A percentile compares a stretch with the other conserved stretches of the same genome.
Conservation (phyloP, 2,113 vertebrate genomes). For the Brachyhypopomus gauderio region DNA sequence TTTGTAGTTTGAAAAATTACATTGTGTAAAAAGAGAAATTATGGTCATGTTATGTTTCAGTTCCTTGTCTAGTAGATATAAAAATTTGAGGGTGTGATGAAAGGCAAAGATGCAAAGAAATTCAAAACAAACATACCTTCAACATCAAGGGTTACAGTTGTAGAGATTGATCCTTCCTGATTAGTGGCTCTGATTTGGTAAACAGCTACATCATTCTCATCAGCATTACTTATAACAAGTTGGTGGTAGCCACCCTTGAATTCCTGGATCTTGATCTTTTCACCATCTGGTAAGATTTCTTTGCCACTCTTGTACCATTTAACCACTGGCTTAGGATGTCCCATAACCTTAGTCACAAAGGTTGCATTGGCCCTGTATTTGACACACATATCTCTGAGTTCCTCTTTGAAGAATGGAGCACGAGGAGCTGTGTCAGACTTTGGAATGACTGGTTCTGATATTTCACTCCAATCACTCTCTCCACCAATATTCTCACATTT, state of each 20-base stretch:
- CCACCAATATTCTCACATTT: conserved; percentile 98
- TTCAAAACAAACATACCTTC: conserved; percentile 81
- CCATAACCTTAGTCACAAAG: conserved; percentile 93
- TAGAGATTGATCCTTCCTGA: conserved; percentile 91
- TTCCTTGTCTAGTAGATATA: too few species aligned
- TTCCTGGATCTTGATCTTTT: conserved; percentile 92
- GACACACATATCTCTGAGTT: conserved; percentile 92
- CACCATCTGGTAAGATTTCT: conserved; percentile 92
- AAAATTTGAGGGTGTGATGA: too few species aligned
- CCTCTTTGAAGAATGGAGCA: conserved; percentile 93
- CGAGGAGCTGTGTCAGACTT: conserved; percentile 87
- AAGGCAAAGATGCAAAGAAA: too few species aligned
- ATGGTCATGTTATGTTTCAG: too few species aligned
- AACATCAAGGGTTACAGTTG: conserved; percentile 91
- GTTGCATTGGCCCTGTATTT: conserved; percentile 93
- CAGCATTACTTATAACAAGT: conserved; percentile 85
- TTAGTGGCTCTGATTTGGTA: conserved; percentile 98
- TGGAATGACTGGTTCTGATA: conserved; percentile 86
- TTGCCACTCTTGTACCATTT: conserved; percentile 98
- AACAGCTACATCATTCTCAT: conserved; percentile 87
- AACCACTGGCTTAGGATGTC: conserved; percentile 90
- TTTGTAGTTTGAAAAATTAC: too few species aligned
- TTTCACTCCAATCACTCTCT: conserved; percentile 96
- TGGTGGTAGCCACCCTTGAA: conserved; percentile 98
- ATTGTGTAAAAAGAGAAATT: too few species aligned